These are phyloP conservation scores for Coreoperca whiteheadi DNA, from an alignment of 2,113 vertebrate genomes.

Conservation along the genomic window DNA sequence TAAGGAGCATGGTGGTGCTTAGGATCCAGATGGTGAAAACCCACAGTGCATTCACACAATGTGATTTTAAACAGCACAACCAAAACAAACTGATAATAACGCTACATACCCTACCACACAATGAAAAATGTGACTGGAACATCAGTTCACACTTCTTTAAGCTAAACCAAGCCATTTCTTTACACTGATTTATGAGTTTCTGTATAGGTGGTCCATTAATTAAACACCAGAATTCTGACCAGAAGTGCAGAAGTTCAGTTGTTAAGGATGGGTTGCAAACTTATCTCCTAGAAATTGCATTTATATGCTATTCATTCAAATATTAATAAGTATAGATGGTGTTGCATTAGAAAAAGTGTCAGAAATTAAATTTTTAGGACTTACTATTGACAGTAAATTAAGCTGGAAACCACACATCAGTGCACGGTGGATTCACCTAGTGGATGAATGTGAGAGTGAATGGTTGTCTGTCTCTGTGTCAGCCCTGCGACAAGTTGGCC, in stretches of 20 bases:
- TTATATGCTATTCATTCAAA: neutral
- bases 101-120: neutral
- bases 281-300: too few relatives aligned
- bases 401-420: too few relatives aligned
- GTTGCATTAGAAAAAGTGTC: too few relatives aligned
- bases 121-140: neutral
- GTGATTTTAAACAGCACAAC: constrained; percentile 47
- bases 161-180: neutral
- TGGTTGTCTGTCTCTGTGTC: too few relatives aligned
- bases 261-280: neutral
- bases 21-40: constrained; percentile 55
- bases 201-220: neutral
- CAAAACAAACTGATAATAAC: constrained; percentile 36
- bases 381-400: too few relatives aligned
- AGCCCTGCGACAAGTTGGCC: too few relatives aligned
- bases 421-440: too few relatives aligned
- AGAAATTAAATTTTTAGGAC: too few relatives aligned
- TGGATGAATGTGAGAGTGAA: too few relatives aligned
- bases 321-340: too few relatives aligned
- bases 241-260: neutral
- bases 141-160: neutral
- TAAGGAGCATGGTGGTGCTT: constrained; percentile 35
- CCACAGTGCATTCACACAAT: constrained; percentile 33
- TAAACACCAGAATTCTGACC: neutral
- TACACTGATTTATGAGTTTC: neutral